These are phyloP conservation scores for Pseudochromis fuscus DNA, from an alignment of 2,797 vertebrate species.

Conservation along the genomic window DNA sequence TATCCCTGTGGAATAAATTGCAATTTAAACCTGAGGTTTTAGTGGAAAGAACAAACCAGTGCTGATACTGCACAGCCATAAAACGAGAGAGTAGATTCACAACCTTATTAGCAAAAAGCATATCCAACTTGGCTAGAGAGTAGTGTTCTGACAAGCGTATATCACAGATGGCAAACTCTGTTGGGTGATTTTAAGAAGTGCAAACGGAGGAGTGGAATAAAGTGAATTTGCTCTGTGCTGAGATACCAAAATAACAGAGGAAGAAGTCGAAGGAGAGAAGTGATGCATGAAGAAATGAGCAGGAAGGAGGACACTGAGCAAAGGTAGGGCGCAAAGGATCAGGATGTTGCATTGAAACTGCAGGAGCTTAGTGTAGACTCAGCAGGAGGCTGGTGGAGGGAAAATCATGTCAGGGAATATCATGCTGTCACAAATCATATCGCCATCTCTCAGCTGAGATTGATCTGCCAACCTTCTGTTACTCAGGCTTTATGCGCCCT, in stretches of 20 bases:
- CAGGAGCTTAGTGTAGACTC: slow-evolving; percentile 64
- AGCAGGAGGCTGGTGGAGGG: slow-evolving; percentile 55
- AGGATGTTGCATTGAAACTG: slow-evolving; percentile 50
- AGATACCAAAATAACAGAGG: slow-evolving; percentile 21
- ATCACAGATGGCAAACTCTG: slow-evolving; percentile 59
- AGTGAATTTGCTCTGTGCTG: slow-evolving; percentile 28
- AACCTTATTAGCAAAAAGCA: slow-evolving; percentile 49
- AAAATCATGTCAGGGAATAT: slow-evolving; percentile 72
- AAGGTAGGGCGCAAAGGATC: slow-evolving; percentile 65
- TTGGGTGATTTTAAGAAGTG: slow-evolving; percentile 45
- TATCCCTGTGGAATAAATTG: slow-evolving; percentile 34
- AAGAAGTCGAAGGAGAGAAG: slow-evolving; percentile 27
- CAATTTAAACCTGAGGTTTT: slow-evolving; percentile 40
- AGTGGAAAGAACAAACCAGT: slow-evolving; percentile 31
- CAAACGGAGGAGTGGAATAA: slow-evolving; percentile 23
- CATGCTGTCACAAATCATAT: slow-evolving; percentile 74
- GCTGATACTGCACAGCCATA: slow-evolving; percentile 24
- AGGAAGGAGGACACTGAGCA: slow-evolving; percentile 39
- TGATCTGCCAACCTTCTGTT: slow-evolving; percentile 75
- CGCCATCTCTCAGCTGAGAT: slow-evolving; percentile 72
- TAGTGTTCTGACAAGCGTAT: slow-evolving; percentile 46
- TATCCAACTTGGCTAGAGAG: slow-evolving; percentile 37
- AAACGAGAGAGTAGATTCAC: slow-evolving; percentile 49
- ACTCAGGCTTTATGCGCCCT: slow-evolving; percentile 37
- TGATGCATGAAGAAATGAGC: slow-evolving; percentile 52